These are phyloP conservation scores for Aporophyla nigra DNA, from an alignment of 2,888 invertebrate genomes.

Conservation along the genomic window DNA sequence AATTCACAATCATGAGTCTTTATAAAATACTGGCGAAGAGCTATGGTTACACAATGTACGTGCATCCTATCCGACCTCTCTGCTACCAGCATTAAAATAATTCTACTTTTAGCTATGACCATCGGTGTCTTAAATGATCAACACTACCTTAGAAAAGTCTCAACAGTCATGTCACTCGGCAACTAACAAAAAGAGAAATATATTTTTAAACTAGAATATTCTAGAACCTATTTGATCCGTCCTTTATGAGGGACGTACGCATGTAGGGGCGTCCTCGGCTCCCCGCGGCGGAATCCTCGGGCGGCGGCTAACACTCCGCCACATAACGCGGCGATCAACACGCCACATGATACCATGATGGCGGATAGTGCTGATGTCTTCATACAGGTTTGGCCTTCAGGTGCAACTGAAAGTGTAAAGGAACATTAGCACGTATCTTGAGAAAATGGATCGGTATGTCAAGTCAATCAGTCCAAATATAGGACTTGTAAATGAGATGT, in stretches of 20 bases:
- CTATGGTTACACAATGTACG: background rate
- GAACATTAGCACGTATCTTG: background rate
- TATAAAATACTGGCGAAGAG: background rate
- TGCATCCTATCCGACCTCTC: background rate
- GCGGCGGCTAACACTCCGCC: slow-evolving; percentile 95
- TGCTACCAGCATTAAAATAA: slow-evolving; percentile 12
- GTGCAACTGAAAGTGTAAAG: slow-evolving; percentile 69
- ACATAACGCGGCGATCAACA: slow-evolving; percentile 93
- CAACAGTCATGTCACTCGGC: slow-evolving; percentile 42
- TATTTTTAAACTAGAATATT: slow-evolving; percentile 8
- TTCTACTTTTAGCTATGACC: slow-evolving; percentile 40
- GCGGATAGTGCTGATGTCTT: slow-evolving; percentile 92
- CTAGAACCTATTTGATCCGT: slow-evolving; percentile 88
- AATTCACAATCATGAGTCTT: background rate
- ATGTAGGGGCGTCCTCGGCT: slow-evolving; percentile 85
- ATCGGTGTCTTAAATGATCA: slow-evolving; percentile 20
- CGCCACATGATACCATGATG: slow-evolving; percentile 92
- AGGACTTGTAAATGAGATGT: background rate
- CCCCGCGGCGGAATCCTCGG: slow-evolving; percentile 92
- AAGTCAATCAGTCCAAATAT: background rate
- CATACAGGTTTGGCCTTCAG: slow-evolving; percentile 92
- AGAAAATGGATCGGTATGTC: background rate
- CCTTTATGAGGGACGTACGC: slow-evolving; percentile 92
- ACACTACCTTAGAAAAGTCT: slow-evolving; percentile 33
- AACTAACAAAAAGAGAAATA: slow-evolving; percentile 7